phyloP scores from a whole-genome alignment of 2,113 vertebrate genomes.

The Platysteira castanea region DNA sequence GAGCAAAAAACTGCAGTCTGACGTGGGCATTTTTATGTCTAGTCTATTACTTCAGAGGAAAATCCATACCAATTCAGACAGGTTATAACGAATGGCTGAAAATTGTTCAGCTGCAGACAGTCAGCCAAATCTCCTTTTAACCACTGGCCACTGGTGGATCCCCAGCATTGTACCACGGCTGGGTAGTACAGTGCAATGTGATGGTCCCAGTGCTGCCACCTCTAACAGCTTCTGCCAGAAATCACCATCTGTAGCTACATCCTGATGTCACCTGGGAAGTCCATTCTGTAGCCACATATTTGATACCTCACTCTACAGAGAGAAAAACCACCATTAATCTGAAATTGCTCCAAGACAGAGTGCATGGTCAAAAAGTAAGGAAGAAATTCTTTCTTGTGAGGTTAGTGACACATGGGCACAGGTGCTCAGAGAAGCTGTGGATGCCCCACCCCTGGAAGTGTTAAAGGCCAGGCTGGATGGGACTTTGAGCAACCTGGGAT shows the following conservation, averaged over 20 bases:
- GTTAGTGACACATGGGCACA: rapidly evolving
- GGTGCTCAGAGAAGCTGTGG: not conserved
- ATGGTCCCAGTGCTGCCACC: not conserved
- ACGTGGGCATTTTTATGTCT: not conserved
- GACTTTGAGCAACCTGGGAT: not conserved
- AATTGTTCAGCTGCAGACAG: not conserved
- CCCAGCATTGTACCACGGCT: not conserved
- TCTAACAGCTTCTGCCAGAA: not conserved
- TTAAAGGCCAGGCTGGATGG: not conserved
- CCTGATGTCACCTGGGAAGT: not conserved
- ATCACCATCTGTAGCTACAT: not conserved
- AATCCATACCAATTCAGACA: not conserved
- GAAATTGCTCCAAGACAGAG: not conserved
- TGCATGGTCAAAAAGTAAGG: not conserved
- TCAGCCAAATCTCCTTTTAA: not conserved
- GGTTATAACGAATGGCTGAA: not conserved
- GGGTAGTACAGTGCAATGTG: not conserved
- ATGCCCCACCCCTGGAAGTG: not conserved
- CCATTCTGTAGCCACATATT: not conserved
- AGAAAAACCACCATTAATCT: not conserved
- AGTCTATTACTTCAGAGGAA: not conserved
- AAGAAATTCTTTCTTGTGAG: not conserved
- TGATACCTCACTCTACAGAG: not conserved
- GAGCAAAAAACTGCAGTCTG: not conserved
- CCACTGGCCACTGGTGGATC: not conserved